A percentile compares a stretch with the other conserved stretches of the same genome.
phyloP scores from a whole-genome alignment of 2,888 invertebrate species.

The Lasioglossum figueresi region DNA sequence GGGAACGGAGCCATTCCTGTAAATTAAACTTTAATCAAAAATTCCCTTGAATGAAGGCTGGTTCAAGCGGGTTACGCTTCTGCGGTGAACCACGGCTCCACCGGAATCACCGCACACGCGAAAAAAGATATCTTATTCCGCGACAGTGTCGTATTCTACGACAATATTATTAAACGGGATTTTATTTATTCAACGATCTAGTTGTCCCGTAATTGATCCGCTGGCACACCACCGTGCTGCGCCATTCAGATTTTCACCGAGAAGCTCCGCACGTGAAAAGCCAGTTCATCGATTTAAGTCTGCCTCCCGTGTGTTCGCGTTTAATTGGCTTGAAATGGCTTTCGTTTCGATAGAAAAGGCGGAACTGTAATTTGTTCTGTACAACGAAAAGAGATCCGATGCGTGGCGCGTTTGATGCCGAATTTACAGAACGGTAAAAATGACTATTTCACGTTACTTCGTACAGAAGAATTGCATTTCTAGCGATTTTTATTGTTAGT shows the following conservation, averaged over 20 bases:
- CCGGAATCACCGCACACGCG: conserved; percentile 23
- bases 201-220: conserved; percentile 25
- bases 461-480: neutral
- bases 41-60: conserved; percentile 59
- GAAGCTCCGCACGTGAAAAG: neutral
- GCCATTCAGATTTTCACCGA: neutral
- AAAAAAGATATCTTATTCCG: neutral
- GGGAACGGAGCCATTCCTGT: conserved; percentile 56
- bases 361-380: conserved; percentile 1
- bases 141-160: conserved; percentile 1
- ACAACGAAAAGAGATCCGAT: neutral
- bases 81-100: conserved; percentile 56
- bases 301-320: neutral
- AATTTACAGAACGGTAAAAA: neutral
- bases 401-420: neutral
- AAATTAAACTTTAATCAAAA: conserved; percentile 72
- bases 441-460: neutral
- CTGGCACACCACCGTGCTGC: neutral
- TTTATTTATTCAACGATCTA: conserved; percentile 10
- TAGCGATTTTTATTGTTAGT: neutral
- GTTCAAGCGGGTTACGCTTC: conserved; percentile 45
- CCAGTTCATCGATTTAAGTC: conserved; percentile 10
- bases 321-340: conserved; percentile 13
- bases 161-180: conserved; percentile 33
- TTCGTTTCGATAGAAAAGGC: neutral